A percentile compares a stretch with the other conserved stretches of the same genome.
These are phyloP conservation scores for Formica selysi DNA, from an alignment of 1,140 invertebrate genomes.

Conservation along the genomic window DNA sequence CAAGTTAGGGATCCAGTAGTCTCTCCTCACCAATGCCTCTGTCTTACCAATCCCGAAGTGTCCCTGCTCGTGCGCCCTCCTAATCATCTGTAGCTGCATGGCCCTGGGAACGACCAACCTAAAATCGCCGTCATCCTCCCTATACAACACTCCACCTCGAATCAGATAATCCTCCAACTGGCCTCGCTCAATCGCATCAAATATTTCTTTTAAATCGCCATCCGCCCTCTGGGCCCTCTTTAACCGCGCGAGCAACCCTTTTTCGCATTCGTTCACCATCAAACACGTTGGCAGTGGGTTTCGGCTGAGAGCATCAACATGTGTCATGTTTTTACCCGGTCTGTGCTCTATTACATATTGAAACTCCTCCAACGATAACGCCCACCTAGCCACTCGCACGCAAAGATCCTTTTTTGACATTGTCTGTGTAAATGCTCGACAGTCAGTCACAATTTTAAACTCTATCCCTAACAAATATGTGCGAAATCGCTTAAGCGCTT, in stretches of 20 bases:
- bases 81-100: background rate
- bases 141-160: background rate
- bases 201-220: background rate
- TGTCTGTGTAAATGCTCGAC: background rate
- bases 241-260: no score
- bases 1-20: conserved; percentile 44
- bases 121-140: background rate
- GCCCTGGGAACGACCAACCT: background rate
- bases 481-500: no score
- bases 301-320: background rate
- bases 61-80: background rate
- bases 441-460: background rate
- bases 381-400: conserved; percentile 15
- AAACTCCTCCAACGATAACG: conserved; percentile 1
- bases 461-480: no score
- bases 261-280: background rate
- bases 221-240: background rate
- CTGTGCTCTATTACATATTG: background rate
- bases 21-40: background rate
- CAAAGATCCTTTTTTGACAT: conserved; percentile 2
- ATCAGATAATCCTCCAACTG: background rate
- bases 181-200: background rate
- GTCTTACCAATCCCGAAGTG: background rate
- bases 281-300: background rate
- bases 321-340: background rate